Evolutionary conservation across 2,113 vertebrate genomes (phyloP).

Genomic region (Xyrauchen texanus): DNA sequence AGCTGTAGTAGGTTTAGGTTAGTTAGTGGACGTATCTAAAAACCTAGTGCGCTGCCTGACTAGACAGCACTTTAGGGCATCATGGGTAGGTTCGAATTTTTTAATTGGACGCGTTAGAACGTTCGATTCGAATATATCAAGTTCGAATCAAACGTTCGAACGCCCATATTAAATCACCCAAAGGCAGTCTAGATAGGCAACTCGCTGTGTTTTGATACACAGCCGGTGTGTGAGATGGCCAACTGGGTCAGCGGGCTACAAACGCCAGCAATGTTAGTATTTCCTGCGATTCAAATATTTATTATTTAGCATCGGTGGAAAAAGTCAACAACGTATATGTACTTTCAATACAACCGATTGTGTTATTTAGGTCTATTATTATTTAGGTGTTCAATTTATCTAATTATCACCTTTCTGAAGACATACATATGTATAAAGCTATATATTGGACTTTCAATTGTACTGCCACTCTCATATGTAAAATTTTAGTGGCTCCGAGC

Average conservation of each 20-base stretch:
- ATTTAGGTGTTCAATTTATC: no score
- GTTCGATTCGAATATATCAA: not conserved
- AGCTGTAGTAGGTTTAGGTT: not conserved
- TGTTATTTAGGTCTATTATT: not conserved
- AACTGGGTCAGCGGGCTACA: constrained; percentile 27
- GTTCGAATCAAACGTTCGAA: not conserved
- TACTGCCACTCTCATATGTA: not conserved
- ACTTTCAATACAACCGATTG: not conserved
- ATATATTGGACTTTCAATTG: no score
- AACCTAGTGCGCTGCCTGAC: not conserved
- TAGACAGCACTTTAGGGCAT: not conserved
- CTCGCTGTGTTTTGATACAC: not conserved
- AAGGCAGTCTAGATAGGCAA: constrained; percentile 53
- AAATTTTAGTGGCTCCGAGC: not conserved
- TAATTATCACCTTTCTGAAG: not conserved
- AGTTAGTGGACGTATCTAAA: not conserved
- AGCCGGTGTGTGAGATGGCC: constrained; percentile 53
- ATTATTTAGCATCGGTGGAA: not conserved
- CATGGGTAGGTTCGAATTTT: no score
- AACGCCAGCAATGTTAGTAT: not conserved
- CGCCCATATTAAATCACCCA: no score
- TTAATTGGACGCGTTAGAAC: not conserved
- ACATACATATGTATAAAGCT: no score
- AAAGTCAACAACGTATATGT: not conserved
- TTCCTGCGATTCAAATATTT: constrained; percentile 2